phyloP scores from a whole-genome alignment of 2,797 vertebrate genomes.

The Diplodus sargus region DNA sequence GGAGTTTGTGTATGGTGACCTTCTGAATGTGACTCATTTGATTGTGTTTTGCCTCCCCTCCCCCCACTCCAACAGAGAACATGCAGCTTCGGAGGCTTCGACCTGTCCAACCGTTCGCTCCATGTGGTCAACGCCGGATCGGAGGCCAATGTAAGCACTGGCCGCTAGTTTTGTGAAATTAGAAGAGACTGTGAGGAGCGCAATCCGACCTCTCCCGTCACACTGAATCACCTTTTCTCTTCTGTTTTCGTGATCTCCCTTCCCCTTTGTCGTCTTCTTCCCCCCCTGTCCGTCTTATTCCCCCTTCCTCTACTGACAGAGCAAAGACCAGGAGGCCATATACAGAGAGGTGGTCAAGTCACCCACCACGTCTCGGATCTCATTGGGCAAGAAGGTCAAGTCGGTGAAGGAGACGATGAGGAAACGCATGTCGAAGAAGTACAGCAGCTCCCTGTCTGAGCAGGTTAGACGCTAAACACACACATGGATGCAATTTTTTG shows the following conservation, averaged over 20 bases:
- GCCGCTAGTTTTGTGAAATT: not conserved
- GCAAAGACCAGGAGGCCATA: conserved; percentile 93
- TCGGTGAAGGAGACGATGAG: conserved; percentile 99
- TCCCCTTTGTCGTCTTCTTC: conserved; percentile 16
- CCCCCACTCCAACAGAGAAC: conserved; percentile 88
- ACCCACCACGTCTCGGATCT: conserved; percentile 94
- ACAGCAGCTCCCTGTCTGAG: conserved; percentile 92
- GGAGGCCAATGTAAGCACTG: conserved; percentile 89
- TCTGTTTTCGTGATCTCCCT: conserved; percentile 15
- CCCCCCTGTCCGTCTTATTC: not conserved
- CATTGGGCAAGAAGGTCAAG: conserved; percentile 98
- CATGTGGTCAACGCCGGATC: conserved; percentile 89
- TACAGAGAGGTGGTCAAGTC: conserved; percentile 97
- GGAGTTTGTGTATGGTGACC: conserved; percentile 27
- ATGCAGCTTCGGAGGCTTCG: conserved; percentile 98
- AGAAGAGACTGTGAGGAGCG: not conserved
- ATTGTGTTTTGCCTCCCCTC: conserved; percentile 59
- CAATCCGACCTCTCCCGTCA: conserved; percentile 10
- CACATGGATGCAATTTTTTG: conserved; percentile 5
- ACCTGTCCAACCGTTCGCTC: conserved; percentile 95
- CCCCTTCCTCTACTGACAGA: conserved; percentile 69
- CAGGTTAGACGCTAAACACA: conserved; percentile 85
- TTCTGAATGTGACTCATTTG: conserved; percentile 55
- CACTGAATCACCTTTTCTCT: conserved; percentile 21
- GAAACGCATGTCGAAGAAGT: conserved; percentile 99